These are phyloP conservation scores for Periophthalmodon schlosseri DNA, from an alignment of 2,113 vertebrate species.

Conservation along the genomic window DNA sequence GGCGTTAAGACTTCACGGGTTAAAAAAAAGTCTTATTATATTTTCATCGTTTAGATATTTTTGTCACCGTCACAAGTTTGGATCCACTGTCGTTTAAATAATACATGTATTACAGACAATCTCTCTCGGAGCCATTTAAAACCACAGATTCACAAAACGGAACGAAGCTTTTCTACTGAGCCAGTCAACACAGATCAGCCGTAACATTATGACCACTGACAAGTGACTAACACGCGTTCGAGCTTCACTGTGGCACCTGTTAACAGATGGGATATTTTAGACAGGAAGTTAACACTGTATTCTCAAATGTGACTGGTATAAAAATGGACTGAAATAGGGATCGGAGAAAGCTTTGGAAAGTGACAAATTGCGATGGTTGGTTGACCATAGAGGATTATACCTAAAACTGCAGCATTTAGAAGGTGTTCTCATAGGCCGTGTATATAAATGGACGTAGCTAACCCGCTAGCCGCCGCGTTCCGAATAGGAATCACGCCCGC, in stretches of 20 bases:
- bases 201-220: conserved; percentile 2
- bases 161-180: conserved; percentile 14
- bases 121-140: conserved; percentile 49
- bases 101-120: conserved; percentile 60
- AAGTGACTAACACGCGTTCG: not conserved
- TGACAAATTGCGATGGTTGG: too few relatives aligned
- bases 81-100: conserved; percentile 31
- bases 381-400: too few relatives aligned
- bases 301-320: too few relatives aligned
- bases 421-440: too few relatives aligned
- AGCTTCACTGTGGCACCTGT: not conserved
- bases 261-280: not conserved
- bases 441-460: too few relatives aligned
- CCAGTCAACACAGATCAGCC: not conserved
- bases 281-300: not conserved
- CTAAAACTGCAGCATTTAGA: too few relatives aligned
- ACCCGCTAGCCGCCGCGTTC: too few relatives aligned
- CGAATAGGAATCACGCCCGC: too few relatives aligned
- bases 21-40: too few relatives aligned
- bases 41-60: conserved; percentile 1
- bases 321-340: too few relatives aligned
- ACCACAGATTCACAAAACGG: not conserved
- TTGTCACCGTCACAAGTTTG: conserved; percentile 36
- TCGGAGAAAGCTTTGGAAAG: too few relatives aligned
- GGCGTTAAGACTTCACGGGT: conserved; percentile 21